Conservation (phyloP, 2,113 vertebrate species). For the Myiopsitta monachus region DNA sequence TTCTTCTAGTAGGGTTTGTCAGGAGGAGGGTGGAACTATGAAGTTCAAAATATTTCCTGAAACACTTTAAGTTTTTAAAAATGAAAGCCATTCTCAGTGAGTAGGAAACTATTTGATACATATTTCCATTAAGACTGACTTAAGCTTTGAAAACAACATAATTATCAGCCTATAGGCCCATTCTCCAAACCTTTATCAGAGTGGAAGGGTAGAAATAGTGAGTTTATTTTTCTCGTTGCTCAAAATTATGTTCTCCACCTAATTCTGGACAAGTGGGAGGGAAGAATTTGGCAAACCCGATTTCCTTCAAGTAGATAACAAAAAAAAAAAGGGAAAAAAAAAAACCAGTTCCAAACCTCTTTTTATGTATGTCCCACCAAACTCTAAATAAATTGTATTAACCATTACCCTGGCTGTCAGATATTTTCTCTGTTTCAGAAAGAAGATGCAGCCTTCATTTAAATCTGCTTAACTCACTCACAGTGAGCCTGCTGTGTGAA, state of each 20-base stretch:
- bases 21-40: neutral
- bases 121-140: constrained; percentile 1
- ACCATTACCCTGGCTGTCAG: neutral
- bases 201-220: neutral
- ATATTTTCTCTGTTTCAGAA: neutral
- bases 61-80: neutral
- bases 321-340: neutral
- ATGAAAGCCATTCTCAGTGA: neutral
- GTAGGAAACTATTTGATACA: neutral
- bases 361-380: neutral
- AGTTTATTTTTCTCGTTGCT: neutral
- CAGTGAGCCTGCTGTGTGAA: neutral
- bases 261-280: neutral
- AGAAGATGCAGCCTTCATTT: neutral
- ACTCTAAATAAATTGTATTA: neutral
- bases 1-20: neutral
- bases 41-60: constrained; percentile 19
- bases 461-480: neutral
- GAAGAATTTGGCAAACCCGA: neutral
- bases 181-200: neutral
- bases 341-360: neutral
- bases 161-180: neutral
- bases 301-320: neutral
- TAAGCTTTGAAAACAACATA: neutral
- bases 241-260: neutral